Percentiles rank a stretch among this genome's conserved stretches.
These are phyloP conservation scores for Acheta domesticus DNA, from an alignment of 2,888 invertebrate species.

Conservation along the genomic window DNA sequence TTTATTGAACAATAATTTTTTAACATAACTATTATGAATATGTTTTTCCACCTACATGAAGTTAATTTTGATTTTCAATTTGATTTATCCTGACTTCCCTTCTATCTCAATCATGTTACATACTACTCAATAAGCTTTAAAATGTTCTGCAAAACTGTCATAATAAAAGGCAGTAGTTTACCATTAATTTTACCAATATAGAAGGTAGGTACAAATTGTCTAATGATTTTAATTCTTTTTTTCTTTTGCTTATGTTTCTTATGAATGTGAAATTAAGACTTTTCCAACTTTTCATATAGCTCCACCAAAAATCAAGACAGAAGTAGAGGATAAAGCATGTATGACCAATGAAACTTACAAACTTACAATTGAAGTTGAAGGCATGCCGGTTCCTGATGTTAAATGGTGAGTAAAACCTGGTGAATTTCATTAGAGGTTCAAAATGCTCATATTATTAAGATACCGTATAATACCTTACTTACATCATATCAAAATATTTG, in stretches of 20 bases:
- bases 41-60: too few relatives aligned
- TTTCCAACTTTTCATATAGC: conserved; percentile 47
- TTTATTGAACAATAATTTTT: too few relatives aligned
- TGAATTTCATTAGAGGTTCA: too few relatives aligned
- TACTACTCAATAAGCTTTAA: too few relatives aligned
- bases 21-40: too few relatives aligned
- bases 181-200: background rate
- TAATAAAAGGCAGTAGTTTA: too few relatives aligned
- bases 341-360: conserved; percentile 68
- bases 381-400: conserved; percentile 75
- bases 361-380: conserved; percentile 80
- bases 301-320: conserved; percentile 80
- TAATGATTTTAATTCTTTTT: background rate
- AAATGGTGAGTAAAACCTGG: conserved; percentile 53
- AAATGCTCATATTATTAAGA: too few relatives aligned
- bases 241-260: background rate
- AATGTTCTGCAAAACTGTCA: too few relatives aligned
- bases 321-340: conserved; percentile 71
- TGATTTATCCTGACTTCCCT: too few relatives aligned
- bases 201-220: background rate
- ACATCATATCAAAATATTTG: conserved; percentile 27
- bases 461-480: too few relatives aligned
- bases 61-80: too few relatives aligned
- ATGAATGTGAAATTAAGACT: background rate
- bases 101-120: too few relatives aligned